Evolutionary conservation across 2,113 vertebrate genomes (phyloP).

Genomic region (Melanostigma gelatinosum): DNA sequence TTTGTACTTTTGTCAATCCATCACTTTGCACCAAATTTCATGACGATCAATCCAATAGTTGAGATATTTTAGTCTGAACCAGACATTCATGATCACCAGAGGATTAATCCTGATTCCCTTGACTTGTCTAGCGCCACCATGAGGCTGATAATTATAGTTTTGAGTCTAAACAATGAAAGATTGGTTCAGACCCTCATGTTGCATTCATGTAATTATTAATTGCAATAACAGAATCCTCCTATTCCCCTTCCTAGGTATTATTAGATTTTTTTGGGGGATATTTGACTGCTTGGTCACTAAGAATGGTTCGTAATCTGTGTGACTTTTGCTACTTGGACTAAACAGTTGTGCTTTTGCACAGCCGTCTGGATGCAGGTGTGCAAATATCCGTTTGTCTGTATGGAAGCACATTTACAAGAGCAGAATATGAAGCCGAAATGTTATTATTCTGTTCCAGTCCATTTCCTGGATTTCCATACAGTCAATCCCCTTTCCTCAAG

Average conservation of each 20-base stretch:
- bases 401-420: slow-evolving; percentile 1
- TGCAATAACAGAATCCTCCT: not conserved
- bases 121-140: not conserved
- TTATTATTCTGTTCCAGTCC: slow-evolving; percentile 3
- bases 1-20: not conserved
- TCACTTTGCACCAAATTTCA: no score
- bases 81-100: not conserved
- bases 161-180: not conserved
- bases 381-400: not conserved
- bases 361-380: not conserved
- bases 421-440: not conserved
- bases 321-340: not conserved
- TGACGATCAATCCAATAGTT: no score
- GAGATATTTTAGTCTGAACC: no score
- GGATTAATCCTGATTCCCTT: not conserved
- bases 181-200: no score
- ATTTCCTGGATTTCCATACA: slow-evolving; percentile 24
- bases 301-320: not conserved
- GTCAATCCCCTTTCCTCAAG: not conserved
- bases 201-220: no score
- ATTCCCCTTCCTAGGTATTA: not conserved
- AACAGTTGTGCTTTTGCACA: not conserved
- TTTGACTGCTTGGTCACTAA: not conserved
- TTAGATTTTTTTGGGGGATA: not conserved
- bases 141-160: not conserved